Conservation (phyloP, 2,113 vertebrate species). For the Mola mola region DNA sequence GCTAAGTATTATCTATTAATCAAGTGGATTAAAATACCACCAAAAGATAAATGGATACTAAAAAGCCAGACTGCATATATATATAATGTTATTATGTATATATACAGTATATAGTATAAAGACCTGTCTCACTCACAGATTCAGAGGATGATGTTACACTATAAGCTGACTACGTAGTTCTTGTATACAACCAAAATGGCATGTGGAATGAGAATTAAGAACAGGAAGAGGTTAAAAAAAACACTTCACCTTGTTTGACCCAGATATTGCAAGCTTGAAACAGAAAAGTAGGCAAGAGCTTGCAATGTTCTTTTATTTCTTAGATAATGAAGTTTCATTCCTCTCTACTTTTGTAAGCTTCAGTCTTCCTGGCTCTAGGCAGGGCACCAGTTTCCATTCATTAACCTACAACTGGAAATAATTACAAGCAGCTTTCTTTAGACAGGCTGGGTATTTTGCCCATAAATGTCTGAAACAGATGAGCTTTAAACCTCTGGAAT, state of each 20-base stretch:
- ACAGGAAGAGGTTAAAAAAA: slow-evolving; percentile 39
- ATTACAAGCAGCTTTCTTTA: slow-evolving; percentile 47
- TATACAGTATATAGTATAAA: no score
- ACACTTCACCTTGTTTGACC: slow-evolving; percentile 69
- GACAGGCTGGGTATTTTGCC: slow-evolving; percentile 25
- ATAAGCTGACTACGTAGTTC: background rate
- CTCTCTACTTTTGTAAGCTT: slow-evolving; percentile 19
- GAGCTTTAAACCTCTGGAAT: slow-evolving; percentile 33
- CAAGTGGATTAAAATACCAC: slow-evolving; percentile 6
- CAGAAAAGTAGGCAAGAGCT: slow-evolving; percentile 9
- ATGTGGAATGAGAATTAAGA: slow-evolving; percentile 26
- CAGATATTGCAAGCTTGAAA: slow-evolving; percentile 65
- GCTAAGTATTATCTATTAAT: background rate
- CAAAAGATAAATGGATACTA: slow-evolving; percentile 7
- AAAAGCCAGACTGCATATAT: slow-evolving; percentile 6
- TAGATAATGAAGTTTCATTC: slow-evolving; percentile 43
- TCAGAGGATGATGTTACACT: slow-evolving; percentile 22
- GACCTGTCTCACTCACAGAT: slow-evolving; percentile 3
- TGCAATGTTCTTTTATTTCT: slow-evolving; percentile 35
- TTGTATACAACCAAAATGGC: slow-evolving; percentile 27
- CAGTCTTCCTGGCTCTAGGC: slow-evolving; percentile 38
- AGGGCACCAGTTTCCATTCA: slow-evolving; percentile 69
- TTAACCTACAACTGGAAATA: slow-evolving; percentile 75
- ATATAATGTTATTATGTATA: no score
- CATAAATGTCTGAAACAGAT: slow-evolving; percentile 37